Conservation (phyloP, 1,140 invertebrate genomes). For the Drosophila simulans region DNA sequence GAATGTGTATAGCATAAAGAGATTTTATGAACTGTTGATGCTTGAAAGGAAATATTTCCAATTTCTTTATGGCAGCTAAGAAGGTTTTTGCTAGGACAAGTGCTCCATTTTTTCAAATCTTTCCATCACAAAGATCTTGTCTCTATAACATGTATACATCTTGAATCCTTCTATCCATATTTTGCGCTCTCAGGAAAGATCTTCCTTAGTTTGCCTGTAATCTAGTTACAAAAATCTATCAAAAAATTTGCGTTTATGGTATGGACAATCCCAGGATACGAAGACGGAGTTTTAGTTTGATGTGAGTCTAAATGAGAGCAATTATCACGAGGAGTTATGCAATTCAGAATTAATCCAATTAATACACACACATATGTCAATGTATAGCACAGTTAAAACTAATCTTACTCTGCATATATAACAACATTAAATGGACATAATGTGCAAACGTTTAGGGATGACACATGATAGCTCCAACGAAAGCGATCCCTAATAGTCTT, state of each 20-base stretch:
- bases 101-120: neutral
- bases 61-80: constrained; percentile 27
- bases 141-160: neutral
- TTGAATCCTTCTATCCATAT: neutral
- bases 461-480: neutral
- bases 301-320: constrained; percentile 17
- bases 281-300: constrained; percentile 57
- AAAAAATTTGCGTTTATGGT: constrained; percentile 82
- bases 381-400: constrained; percentile 36
- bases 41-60: constrained; percentile 16
- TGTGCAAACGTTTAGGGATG: constrained; percentile 61
- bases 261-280: constrained; percentile 79
- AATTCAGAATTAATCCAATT: constrained; percentile 8
- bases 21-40: constrained; percentile 23
- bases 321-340: constrained; percentile 30
- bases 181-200: neutral
- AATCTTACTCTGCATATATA: constrained; percentile 46
- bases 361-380: constrained; percentile 35
- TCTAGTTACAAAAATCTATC: constrained; percentile 55
- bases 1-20: constrained; percentile 11
- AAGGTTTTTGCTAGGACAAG: constrained; percentile 6
- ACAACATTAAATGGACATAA: constrained; percentile 47
- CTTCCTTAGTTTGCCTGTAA: constrained; percentile 24
- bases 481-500: constrained; percentile 48
- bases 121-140: neutral